Evolutionary conservation across 2,113 vertebrate species (phyloP).

Genomic region (Plotosus lineatus): DNA sequence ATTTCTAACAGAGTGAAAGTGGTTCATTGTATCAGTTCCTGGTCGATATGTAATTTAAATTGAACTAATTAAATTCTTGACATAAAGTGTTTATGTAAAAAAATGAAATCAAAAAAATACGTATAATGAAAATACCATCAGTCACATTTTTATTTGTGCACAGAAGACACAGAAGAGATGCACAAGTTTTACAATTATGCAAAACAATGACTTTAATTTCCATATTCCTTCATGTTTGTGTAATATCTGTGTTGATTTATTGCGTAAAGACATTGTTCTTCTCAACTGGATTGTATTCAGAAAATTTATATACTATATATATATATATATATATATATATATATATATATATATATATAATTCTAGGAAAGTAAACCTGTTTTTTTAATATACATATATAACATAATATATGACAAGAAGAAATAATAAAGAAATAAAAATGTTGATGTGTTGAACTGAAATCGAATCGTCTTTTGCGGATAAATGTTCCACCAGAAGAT

Average conservation of each 20-base stretch:
- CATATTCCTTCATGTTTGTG: constrained; percentile 43
- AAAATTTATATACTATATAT: constrained; percentile 29
- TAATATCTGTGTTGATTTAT: constrained; percentile 30
- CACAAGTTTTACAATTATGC: constrained; percentile 48
- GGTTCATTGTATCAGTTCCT: background rate
- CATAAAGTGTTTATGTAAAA: background rate
- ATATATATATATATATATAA: too few relatives aligned
- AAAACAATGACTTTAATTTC: constrained; percentile 18
- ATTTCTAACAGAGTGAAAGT: background rate
- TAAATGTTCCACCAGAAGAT: constrained; percentile 24
- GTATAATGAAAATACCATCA: background rate
- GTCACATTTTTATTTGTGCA: constrained; percentile 18
- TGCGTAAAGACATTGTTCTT: constrained; percentile 35
- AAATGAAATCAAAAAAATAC: background rate
- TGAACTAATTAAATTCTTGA: background rate
- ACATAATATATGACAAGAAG: too few relatives aligned
- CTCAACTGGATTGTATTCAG: constrained; percentile 30
- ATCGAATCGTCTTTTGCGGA: background rate
- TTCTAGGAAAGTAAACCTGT: background rate
- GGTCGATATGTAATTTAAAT: background rate
- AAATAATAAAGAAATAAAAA: background rate
- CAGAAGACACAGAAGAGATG: background rate
- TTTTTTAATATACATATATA: too few relatives aligned
- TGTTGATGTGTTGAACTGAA: background rate
- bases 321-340: too few relatives aligned